A percentile compares a stretch with the other conserved stretches of the same genome.
These are phyloP conservation scores for Magallana angulata DNA, from an alignment of 1,140 invertebrate genomes.

Conservation along the genomic window DNA sequence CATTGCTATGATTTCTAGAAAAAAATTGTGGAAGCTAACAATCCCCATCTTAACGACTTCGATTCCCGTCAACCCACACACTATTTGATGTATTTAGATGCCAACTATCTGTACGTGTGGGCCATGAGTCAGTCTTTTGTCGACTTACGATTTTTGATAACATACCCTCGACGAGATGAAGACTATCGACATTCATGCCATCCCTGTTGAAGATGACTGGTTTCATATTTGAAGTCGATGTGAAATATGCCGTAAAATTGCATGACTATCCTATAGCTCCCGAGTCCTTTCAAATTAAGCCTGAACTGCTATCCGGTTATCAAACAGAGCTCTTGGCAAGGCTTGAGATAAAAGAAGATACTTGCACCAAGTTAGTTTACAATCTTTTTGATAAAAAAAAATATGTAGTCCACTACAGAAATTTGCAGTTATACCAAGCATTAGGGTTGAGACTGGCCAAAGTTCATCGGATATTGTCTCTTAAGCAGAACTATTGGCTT, in stretches of 20 bases:
- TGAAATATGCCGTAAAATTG: constrained; percentile 65
- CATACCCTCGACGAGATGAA: not conserved
- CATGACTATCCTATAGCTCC: constrained; percentile 81
- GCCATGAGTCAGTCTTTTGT: constrained; percentile 32
- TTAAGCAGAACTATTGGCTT: constrained; percentile 53
- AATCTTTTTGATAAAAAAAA: constrained; percentile 50
- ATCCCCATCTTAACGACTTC: constrained; percentile 30
- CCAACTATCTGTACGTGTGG: constrained; percentile 70
- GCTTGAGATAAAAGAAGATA: not conserved
- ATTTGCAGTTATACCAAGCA: constrained; percentile 49
- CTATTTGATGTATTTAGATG: constrained; percentile 67
- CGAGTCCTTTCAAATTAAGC: constrained; percentile 62
- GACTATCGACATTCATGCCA: no score
- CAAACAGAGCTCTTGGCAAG: constrained; percentile 12
- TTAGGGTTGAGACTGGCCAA: constrained; percentile 53
- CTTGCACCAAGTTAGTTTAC: constrained; percentile 48
- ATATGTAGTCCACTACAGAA: constrained; percentile 59
- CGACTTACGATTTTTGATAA: constrained; percentile 35
- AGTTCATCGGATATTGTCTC: constrained; percentile 46
- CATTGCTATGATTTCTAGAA: not conserved
- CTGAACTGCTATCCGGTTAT: constrained; percentile 33
- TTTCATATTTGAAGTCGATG: no score
- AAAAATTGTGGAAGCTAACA: constrained; percentile 41
- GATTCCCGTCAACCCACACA: constrained; percentile 34
- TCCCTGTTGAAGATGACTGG: no score